These are phyloP conservation scores for Phylloscopus trochilus DNA, from an alignment of 2,113 vertebrate species.

Conservation along the genomic window DNA sequence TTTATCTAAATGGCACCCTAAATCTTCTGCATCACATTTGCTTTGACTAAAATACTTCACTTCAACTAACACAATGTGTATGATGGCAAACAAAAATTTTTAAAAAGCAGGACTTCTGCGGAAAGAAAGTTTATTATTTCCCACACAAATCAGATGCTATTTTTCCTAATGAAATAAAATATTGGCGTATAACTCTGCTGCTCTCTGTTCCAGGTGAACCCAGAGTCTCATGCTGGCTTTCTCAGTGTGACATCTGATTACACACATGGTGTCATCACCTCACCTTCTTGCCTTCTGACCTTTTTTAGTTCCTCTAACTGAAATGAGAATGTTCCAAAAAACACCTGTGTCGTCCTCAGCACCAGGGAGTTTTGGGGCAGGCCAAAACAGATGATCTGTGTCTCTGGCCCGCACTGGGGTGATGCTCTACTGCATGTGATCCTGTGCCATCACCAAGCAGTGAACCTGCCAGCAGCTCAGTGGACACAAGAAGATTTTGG, in stretches of 20 bases:
- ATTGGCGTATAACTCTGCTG: background rate
- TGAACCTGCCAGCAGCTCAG: background rate
- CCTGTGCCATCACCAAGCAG: background rate
- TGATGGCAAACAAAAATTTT: background rate
- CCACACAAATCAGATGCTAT: background rate
- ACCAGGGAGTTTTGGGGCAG: background rate
- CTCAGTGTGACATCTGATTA: background rate
- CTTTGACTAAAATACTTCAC: background rate
- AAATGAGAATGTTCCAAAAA: background rate
- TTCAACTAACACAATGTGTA: background rate
- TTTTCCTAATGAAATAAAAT: background rate
- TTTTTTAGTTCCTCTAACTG: background rate
- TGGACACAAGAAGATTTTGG: background rate
- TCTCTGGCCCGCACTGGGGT: background rate
- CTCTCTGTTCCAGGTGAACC: background rate
- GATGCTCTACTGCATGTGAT: background rate
- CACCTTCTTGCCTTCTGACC: background rate
- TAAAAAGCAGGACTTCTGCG: background rate
- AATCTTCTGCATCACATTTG: background rate
- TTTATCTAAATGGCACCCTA: constrained; percentile 19
- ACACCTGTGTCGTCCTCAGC: background rate
- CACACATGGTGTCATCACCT: background rate
- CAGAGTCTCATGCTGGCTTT: background rate
- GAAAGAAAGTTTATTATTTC: background rate
- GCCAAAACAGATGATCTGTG: background rate